Evolutionary conservation across 1,140 invertebrate genomes (phyloP), one percentile per base, ranked within the genome.

Genomic region (Thaumatotibia leucotreta): DNA sequence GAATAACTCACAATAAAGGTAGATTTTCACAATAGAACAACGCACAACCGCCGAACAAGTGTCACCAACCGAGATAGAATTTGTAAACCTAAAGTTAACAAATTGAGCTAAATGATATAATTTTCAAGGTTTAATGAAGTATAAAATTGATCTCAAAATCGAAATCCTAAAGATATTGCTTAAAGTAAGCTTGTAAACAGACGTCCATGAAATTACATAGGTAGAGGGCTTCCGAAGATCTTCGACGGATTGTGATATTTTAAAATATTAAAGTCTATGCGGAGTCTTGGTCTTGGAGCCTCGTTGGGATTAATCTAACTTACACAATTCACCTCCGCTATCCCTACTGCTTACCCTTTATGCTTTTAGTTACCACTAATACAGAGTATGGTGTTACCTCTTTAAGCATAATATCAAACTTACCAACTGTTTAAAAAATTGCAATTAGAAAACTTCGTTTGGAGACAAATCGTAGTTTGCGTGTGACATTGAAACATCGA

Each of bases 31-130:
- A 81, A 76, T 73, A 74, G 75, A 82, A 82, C 71, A 84, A 83
- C 75, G 74, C 86, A 87, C 84, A 89, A 89, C 84, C 84, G 75
- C 75, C 69, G 72, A 70, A 70, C 71, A 71, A 74, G 39, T 69
- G 63, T 73, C 45, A 75, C 69, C 33, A 54, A 65, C 27, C 69
- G 63, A 73, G 58, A 75, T 80, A 79, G 61, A 80, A 80, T 84
- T 73, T 79, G 71, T 79, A 68, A 82, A 81, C 71, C 72, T 74
- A 82, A 82, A 79, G 66, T 74, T 69, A 87, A 87, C 79, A 80
- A 75, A 82, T 84, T 83, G 78, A 82, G 75, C 78, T 83, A 81
- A 87, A 75, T 45, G 23, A 58, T 27, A 27, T 27, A 58, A 58
- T 58, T 58, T 27, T 58, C 52, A 58, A 24, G 52, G 52, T 58